These are phyloP conservation scores for Seriola rivoliana DNA, from an alignment of 2,113 vertebrate species.

Conservation along the genomic window DNA sequence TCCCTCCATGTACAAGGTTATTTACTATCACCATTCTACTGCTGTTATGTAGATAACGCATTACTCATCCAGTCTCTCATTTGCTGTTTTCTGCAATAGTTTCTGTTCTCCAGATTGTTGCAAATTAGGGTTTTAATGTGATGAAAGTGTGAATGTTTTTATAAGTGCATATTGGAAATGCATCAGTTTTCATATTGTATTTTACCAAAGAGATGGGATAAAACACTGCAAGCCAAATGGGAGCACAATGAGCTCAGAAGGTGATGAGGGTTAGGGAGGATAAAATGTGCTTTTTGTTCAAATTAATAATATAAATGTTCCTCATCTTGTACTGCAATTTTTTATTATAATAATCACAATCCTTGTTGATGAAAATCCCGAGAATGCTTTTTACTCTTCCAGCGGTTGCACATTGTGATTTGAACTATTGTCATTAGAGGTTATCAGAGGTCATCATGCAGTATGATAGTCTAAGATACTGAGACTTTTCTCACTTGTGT, in stretches of 20 bases:
- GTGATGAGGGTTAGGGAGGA: background rate
- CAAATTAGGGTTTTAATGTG: background rate
- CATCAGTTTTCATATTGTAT: background rate
- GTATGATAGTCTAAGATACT: background rate
- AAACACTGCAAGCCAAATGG: no score
- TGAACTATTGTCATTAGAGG: background rate
- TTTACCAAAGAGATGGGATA: background rate
- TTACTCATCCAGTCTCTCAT: background rate
- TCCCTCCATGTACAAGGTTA: background rate
- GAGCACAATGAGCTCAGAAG: background rate
- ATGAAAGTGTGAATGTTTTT: background rate
- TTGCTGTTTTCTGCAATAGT: background rate
- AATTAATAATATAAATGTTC: background rate
- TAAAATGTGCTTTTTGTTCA: background rate
- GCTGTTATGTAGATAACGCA: background rate
- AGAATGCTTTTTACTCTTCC: background rate
- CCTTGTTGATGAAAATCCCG: background rate
- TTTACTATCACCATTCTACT: background rate
- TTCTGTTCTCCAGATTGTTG: background rate
- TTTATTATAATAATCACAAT: background rate
- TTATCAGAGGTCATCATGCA: background rate
- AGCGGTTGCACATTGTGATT: background rate
- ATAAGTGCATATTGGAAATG: background rate
- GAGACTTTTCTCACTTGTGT: constrained; percentile 3
- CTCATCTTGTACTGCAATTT: no score